These are phyloP conservation scores for Xylophagus ater DNA, from an alignment of 2,888 invertebrate genomes.

Conservation along the genomic window DNA sequence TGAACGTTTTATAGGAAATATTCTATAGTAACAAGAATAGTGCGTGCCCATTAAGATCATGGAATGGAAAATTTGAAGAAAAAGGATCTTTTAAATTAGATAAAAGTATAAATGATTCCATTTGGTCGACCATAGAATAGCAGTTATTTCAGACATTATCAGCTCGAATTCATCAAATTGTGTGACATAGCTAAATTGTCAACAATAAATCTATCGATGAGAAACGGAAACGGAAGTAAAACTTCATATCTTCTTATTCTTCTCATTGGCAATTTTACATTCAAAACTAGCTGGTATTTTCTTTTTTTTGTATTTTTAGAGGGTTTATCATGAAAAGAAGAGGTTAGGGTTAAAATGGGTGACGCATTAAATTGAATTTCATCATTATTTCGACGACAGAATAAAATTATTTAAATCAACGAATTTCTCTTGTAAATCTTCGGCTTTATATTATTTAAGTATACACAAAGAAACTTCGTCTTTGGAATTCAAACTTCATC, in stretches of 20 bases:
- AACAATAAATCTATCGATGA: constrained; percentile 13
- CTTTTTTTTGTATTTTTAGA: too few species aligned
- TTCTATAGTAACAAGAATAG: too few species aligned
- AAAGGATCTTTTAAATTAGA: too few species aligned
- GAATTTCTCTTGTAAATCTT: constrained; percentile 10
- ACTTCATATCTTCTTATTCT: background rate
- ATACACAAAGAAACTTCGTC: background rate
- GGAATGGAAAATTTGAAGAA: too few species aligned
- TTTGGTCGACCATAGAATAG: constrained; percentile 4
- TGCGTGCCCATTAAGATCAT: too few species aligned
- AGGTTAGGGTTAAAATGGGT: background rate
- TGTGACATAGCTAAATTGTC: constrained; percentile 14
- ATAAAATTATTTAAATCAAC: constrained; percentile 12
- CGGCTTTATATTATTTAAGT: background rate
- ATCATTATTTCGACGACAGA: constrained; percentile 5
- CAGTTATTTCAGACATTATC: constrained; percentile 12
- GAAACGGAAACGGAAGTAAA: constrained; percentile 8
- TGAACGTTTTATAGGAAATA: too few species aligned
- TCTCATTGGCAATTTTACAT: too few species aligned
- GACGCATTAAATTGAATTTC: constrained; percentile 12
- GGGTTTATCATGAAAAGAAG: too few species aligned
- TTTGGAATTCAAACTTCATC: background rate
- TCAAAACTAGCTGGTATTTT: too few species aligned
- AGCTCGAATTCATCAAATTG: constrained; percentile 13
- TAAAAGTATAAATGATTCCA: constrained; percentile 9